Percentiles rank a stretch among this genome's conserved stretches.
Evolutionary conservation across 2,888 invertebrate genomes (phyloP).

Genomic region (Nebria brevicollis): DNA sequence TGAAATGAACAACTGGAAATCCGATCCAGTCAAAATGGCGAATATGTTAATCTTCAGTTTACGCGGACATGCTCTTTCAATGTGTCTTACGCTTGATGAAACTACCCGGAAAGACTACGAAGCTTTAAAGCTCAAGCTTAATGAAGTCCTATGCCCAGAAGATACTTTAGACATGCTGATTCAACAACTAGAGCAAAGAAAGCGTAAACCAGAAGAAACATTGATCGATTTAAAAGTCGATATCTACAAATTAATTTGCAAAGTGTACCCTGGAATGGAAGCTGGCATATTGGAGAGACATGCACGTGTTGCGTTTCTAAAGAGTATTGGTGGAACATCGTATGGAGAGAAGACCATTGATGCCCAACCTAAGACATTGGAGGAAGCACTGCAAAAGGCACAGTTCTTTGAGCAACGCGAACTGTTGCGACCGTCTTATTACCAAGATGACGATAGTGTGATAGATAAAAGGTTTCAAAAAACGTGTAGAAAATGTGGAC

Average conservation of each 20-base stretch:
- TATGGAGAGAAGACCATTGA: slow-evolving; percentile 43
- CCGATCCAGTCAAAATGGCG: slow-evolving; percentile 32
- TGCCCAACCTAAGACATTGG: slow-evolving; percentile 40
- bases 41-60: slow-evolving; percentile 42
- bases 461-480: slow-evolving; percentile 10
- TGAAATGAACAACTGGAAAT: slow-evolving; percentile 34
- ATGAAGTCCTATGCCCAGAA: slow-evolving; percentile 36
- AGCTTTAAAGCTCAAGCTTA: slow-evolving; percentile 33
- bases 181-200: slow-evolving; percentile 31
- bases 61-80: slow-evolving; percentile 37
- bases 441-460: slow-evolving; percentile 6
- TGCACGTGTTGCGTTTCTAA: slow-evolving; percentile 35
- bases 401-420: slow-evolving; percentile 40
- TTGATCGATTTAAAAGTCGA: slow-evolving; percentile 38
- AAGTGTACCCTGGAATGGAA: slow-evolving; percentile 42
- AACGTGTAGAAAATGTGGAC: slow-evolving; percentile 4
- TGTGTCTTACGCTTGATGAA: slow-evolving; percentile 38
- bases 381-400: slow-evolving; percentile 33
- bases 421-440: slow-evolving; percentile 2
- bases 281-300: slow-evolving; percentile 35
- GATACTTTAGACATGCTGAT: slow-evolving; percentile 39
- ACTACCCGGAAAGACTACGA: slow-evolving; percentile 37
- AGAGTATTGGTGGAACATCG: slow-evolving; percentile 37
- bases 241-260: slow-evolving; percentile 35
- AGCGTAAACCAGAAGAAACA: slow-evolving; percentile 27